Evolutionary conservation across 2,113 vertebrate genomes (phyloP).

Genomic region (Prietella phreatophila): DNA sequence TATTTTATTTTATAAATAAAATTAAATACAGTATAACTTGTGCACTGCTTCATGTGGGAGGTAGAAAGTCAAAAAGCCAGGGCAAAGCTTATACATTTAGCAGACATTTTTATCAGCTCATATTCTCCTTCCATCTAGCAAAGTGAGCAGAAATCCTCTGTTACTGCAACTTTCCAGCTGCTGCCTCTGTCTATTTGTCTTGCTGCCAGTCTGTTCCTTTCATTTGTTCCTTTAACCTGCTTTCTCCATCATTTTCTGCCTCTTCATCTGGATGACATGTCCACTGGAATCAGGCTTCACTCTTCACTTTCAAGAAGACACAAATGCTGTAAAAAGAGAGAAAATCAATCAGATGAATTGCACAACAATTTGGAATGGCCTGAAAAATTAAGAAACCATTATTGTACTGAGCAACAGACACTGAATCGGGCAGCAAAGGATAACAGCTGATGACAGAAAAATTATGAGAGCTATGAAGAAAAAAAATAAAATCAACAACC

Average conservation of each 20-base stretch:
- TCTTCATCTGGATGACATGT: background rate
- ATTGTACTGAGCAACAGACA: no score
- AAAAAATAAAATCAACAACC: no score
- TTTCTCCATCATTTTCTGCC: background rate
- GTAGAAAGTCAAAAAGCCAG: background rate
- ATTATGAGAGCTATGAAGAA: no score
- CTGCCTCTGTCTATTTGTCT: background rate
- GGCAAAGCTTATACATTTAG: background rate
- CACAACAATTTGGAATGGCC: no score
- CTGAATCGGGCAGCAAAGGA: no score
- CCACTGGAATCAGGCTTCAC: background rate
- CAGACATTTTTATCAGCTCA: background rate
- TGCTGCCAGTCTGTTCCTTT: background rate
- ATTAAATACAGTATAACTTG: background rate
- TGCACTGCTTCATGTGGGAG: background rate
- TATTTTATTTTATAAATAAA: background rate
- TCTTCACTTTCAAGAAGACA: background rate
- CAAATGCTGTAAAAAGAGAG: no score
- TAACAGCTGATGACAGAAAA: no score
- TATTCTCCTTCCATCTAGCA: background rate
- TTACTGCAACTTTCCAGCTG: background rate
- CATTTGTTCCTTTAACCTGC: background rate
- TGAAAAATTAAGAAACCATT: no score
- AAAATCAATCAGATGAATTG: no score
- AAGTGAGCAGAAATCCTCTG: background rate